These are phyloP conservation scores for Acanthosepion lycidas DNA, from an alignment of 2,888 invertebrate genomes.

Conservation along the genomic window DNA sequence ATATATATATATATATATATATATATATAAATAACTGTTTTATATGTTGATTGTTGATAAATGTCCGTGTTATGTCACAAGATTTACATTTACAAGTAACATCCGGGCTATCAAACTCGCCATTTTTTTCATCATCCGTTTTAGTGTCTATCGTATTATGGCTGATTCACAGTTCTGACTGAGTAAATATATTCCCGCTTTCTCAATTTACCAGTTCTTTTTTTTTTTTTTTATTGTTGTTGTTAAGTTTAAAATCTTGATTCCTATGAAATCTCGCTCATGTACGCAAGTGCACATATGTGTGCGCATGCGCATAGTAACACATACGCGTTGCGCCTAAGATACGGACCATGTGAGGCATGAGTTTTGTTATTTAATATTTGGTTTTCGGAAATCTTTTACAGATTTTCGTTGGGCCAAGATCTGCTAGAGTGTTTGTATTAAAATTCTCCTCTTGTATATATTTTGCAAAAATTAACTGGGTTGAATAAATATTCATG, in stretches of 20 bases:
- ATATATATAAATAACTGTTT: too few relatives aligned
- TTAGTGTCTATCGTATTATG: not conserved
- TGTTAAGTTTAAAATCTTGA: too few relatives aligned
- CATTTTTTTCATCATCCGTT: not conserved
- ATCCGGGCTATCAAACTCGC: not conserved
- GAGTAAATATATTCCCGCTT: not conserved
- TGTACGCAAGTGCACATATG: not conserved
- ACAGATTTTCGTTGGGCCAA: not conserved
- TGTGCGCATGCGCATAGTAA: not conserved
- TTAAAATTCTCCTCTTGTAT: not conserved
- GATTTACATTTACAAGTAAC: not conserved
- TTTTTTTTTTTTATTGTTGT: too few relatives aligned
- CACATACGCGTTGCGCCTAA: not conserved
- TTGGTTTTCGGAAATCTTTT: not conserved
- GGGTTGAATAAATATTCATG: not conserved
- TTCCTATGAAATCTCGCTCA: not conserved
- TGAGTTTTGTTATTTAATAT: not conserved
- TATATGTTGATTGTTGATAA: not conserved
- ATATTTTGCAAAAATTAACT: not conserved
- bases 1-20: not conserved
- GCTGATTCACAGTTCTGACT: not conserved
- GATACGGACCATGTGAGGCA: not conserved
- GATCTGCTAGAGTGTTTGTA: not conserved
- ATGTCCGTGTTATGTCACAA: not conserved
- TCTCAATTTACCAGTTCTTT: too few relatives aligned